Conservation (phyloP, 2,888 invertebrate species). For the Caenorhabditis imperialis region DNA sequence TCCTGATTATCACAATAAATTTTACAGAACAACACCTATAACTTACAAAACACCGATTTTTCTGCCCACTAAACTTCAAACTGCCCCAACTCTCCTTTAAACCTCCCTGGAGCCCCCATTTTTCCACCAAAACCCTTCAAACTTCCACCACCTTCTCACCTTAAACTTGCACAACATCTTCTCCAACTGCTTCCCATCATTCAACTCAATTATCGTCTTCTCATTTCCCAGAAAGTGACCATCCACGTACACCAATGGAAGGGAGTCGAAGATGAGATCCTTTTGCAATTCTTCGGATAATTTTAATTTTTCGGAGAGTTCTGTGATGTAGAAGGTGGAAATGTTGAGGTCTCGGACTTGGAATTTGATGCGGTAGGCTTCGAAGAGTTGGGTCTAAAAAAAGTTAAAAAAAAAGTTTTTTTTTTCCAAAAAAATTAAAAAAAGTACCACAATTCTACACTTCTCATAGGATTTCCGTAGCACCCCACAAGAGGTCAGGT, state of each 20-base stretch:
- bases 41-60: too few relatives aligned
- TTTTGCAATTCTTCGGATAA: slow-evolving; percentile 19
- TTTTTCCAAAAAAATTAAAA: too few relatives aligned
- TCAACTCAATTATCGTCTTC: slow-evolving; percentile 37
- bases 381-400: slow-evolving; percentile 27
- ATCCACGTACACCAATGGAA: neutral
- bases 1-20: too few relatives aligned
- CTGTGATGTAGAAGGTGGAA: slow-evolving; percentile 15
- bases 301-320: slow-evolving; percentile 28
- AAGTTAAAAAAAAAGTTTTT: neutral
- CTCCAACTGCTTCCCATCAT: slow-evolving; percentile 44
- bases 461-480: slow-evolving; percentile 27
- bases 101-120: too few relatives aligned
- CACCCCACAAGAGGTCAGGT: slow-evolving; percentile 41
- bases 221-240: neutral
- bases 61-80: too few relatives aligned
- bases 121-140: too few relatives aligned
- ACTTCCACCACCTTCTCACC: too few relatives aligned
- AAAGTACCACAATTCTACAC: slow-evolving; percentile 28
- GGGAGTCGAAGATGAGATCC: slow-evolving; percentile 19
- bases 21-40: too few relatives aligned
- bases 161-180: slow-evolving; percentile 8
- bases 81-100: too few relatives aligned
- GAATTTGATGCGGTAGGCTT: slow-evolving; percentile 35
- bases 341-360: slow-evolving; percentile 45